Evolutionary conservation across 2,888 invertebrate genomes (phyloP).

Genomic region (Agapostemon virescens): DNA sequence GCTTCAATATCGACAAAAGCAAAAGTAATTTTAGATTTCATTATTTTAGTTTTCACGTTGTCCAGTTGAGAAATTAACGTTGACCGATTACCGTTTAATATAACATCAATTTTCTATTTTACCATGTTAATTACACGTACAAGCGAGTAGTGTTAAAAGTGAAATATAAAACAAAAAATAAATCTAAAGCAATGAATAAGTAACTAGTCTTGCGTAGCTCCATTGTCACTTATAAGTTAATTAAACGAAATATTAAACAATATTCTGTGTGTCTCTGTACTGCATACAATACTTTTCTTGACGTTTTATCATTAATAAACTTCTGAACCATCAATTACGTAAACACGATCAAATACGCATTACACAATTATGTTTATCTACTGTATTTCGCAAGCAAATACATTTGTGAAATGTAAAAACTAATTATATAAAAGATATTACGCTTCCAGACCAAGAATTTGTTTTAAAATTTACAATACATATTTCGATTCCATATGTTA

Average conservation of each 20-base stretch:
- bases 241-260: background rate
- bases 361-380: background rate
- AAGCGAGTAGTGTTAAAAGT: too few species aligned
- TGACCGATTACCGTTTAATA: background rate
- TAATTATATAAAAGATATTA: background rate
- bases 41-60: background rate
- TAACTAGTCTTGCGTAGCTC: background rate
- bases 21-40: background rate
- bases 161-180: too few species aligned
- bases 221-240: background rate
- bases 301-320: background rate
- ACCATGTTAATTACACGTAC: too few species aligned
- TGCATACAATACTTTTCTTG: background rate
- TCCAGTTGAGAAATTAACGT: background rate
- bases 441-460: background rate
- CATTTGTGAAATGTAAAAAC: background rate
- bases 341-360: background rate
- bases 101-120: too few species aligned
- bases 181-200: background rate
- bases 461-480: background rate
- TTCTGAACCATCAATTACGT: background rate
- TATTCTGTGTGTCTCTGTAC: background rate
- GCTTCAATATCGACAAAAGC: background rate
- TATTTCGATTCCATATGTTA: background rate
- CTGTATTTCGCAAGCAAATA: background rate